A percentile compares a stretch with the other conserved stretches of the same genome.
These are phyloP conservation scores for Dyspetes luteomarginatus DNA, from an alignment of 2,888 invertebrate genomes.

Conservation along the genomic window DNA sequence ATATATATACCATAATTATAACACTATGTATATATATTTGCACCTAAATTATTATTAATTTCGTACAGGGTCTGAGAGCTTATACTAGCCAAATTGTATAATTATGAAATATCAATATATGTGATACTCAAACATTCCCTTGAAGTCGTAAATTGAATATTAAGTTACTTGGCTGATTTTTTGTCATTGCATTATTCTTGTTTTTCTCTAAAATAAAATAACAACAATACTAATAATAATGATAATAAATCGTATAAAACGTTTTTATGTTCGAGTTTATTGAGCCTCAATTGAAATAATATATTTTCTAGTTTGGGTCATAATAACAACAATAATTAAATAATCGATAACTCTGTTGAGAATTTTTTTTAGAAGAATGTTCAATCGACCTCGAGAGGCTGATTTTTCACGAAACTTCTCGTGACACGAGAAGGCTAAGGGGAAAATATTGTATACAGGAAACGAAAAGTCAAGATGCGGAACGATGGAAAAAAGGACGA, in stretches of 20 bases:
- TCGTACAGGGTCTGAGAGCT: not conserved
- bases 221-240: no score
- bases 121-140: no score
- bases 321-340: not conserved
- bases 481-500: slow-evolving; percentile 24
- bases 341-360: slow-evolving; percentile 1
- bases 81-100: not conserved
- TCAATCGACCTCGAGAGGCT: slow-evolving; percentile 41
- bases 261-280: no score
- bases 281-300: no score
- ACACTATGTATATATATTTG: not conserved
- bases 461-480: slow-evolving; percentile 32
- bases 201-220: no score
- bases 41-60: slow-evolving; percentile 4
- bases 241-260: no score
- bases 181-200: no score
- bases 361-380: slow-evolving; percentile 8
- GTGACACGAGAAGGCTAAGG: not conserved
- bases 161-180: no score
- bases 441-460: slow-evolving; percentile 17
- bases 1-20: slow-evolving; percentile 14
- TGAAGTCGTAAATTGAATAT: no score
- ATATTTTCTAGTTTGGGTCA: not conserved
- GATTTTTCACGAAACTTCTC: slow-evolving; percentile 43
- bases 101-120: no score